Base-by-base conservation (phyloP, 2,888 invertebrate genomes). In the Drosophila neutralis region DNA sequence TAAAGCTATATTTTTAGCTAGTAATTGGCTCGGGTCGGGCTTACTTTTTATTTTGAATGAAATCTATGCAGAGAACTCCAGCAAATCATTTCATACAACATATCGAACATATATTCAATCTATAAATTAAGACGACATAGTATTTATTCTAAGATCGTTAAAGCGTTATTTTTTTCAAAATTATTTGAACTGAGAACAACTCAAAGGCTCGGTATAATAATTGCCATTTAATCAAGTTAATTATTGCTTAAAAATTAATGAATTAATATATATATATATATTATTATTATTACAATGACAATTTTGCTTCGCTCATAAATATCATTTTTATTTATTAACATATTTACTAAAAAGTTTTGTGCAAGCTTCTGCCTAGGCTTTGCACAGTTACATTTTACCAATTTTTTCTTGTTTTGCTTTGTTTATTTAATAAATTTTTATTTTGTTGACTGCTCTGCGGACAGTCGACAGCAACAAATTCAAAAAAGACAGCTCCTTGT, bases 281-380 rank as follows among this genome's bases (percentile, higher is more conserved):
- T 70, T 71, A 60, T 54, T 54, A 73, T 77, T 69, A 80, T 68
- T 63, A 63, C 77, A 67, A 76, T 79, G 81, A 78, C 64, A 58
- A 61, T 71, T 68, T 64, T 58, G 15, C 33, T 53, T 36, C 27
- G 52, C 52, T 53, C 54, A 70, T 64, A 64, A 70, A 66, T 62
- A 65, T 75, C 58, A 64, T 66, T 82, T 70, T 63, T 57, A 81
- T 72, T 82, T 81, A 80, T 81, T 73, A 84, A 80, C 76, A 80
- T 82, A 79, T 86, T 81, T 68, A 74, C 83, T 88, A 83, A 88
- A 82, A 82, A 84, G 77, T 77, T 84, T 77, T 74, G 83, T 78
- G 82, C 77, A 78, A 63, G 62, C 80, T 53, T 68, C 64, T 72
- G 59, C 49, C 60, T 64, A 68, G 54, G 69, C 67, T 69, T 73